phyloP scores from a whole-genome alignment of 2,797 vertebrate species.

The Cetoscarus ocellatus region DNA sequence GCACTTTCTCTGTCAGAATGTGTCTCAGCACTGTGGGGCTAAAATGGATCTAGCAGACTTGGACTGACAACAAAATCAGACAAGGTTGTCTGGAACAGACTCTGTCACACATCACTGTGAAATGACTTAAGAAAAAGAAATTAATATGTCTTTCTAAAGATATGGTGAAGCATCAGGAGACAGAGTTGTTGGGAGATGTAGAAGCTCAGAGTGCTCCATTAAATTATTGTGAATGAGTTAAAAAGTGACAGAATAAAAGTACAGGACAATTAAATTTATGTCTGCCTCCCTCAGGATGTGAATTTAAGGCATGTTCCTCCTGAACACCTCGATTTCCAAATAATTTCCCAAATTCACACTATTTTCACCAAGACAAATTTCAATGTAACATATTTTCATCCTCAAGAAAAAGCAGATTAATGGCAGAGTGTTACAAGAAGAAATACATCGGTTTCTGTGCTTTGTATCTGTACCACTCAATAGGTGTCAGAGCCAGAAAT shows the following conservation, averaged over 20 bases:
- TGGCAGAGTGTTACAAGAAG: too few relatives aligned
- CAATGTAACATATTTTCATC: too few relatives aligned
- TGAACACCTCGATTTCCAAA: too few relatives aligned
- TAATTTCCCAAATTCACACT: too few relatives aligned
- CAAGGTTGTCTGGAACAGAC: slow-evolving; percentile 18
- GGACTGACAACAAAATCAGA: slow-evolving; percentile 32
- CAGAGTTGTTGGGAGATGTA: background rate
- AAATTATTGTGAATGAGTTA: background rate
- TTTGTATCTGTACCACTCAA: too few relatives aligned
- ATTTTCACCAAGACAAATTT: too few relatives aligned
- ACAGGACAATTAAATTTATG: too few relatives aligned
- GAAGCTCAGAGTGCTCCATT: slow-evolving; percentile 2
- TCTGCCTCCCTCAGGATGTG: too few relatives aligned
- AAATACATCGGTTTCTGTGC: too few relatives aligned
- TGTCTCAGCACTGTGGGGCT: background rate
- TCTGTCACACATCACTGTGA: background rate
- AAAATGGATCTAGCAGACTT: background rate
- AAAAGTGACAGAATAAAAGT: background rate
- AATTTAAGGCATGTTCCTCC: too few relatives aligned
- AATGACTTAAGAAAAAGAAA: background rate
- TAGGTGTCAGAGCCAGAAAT: too few relatives aligned
- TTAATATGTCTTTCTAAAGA: background rate
- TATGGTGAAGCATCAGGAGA: background rate
- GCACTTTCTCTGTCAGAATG: slow-evolving; percentile 3
- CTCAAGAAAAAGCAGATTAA: too few relatives aligned